These are phyloP conservation scores for Gymnosoma rotundatum DNA, from an alignment of 2,888 invertebrate species.

Conservation along the genomic window DNA sequence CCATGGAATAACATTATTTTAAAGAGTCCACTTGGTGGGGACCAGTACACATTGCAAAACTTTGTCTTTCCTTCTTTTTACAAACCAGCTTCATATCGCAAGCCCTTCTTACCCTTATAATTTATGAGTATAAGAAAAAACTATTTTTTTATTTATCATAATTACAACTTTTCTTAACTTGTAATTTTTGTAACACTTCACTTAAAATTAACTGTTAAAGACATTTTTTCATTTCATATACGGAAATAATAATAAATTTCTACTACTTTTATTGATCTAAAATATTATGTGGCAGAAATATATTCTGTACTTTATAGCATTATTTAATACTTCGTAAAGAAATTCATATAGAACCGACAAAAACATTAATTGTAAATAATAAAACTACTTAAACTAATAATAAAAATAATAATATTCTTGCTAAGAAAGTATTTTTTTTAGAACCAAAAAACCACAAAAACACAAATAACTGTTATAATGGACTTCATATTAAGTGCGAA, in stretches of 20 bases:
- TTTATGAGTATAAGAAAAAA: too few relatives aligned
- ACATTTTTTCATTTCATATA: slow-evolving; percentile 70
- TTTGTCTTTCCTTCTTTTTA: too few relatives aligned
- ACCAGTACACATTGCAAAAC: too few relatives aligned
- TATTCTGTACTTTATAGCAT: slow-evolving; percentile 77
- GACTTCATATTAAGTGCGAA: slow-evolving; percentile 65
- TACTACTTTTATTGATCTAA: slow-evolving; percentile 32
- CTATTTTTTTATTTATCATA: too few relatives aligned
- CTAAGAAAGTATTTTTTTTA: slow-evolving; percentile 15
- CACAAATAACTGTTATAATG: slow-evolving; percentile 20
- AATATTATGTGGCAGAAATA: slow-evolving; percentile 74
- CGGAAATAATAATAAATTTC: slow-evolving; percentile 28
- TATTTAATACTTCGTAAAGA: slow-evolving; percentile 61
- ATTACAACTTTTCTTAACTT: background rate
- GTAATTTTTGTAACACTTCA: slow-evolving; percentile 22
- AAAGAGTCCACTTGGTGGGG: too few relatives aligned
- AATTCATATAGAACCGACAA: slow-evolving; percentile 5
- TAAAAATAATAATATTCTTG: background rate
- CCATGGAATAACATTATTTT: too few relatives aligned
- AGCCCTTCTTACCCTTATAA: too few relatives aligned
- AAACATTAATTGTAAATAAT: slow-evolving; percentile 27
- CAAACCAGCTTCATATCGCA: too few relatives aligned
- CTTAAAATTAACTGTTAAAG: slow-evolving; percentile 74
- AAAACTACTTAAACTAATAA: slow-evolving; percentile 26
- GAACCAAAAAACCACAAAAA: slow-evolving; percentile 2